These are phyloP conservation scores for Drosophila rubida DNA, from an alignment of 2,888 invertebrate genomes.

Conservation along the genomic window DNA sequence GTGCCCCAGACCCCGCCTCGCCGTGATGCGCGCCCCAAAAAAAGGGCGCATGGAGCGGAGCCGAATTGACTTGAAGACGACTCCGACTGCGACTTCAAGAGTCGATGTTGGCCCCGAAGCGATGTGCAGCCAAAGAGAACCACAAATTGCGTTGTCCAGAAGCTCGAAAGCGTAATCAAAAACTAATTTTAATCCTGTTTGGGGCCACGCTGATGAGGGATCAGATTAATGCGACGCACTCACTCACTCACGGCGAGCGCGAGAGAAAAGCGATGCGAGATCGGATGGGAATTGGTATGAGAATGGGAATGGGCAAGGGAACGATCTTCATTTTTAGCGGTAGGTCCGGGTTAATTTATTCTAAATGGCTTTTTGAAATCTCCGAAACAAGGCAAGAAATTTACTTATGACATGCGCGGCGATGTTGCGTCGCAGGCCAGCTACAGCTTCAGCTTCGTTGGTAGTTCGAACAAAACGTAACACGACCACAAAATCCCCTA, in stretches of 20 bases:
- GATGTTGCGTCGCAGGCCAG: no score
- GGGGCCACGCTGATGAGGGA: slow-evolving; percentile 79
- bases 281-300: slow-evolving; percentile 8
- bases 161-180: slow-evolving; percentile 85
- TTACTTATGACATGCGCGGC: slow-evolving; percentile 68
- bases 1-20: slow-evolving; percentile 46
- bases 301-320: slow-evolving; percentile 20
- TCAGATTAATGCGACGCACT: slow-evolving; percentile 77
- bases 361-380: slow-evolving; percentile 81
- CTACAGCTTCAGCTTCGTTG: no score
- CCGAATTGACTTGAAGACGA: neutral
- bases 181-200: slow-evolving; percentile 85
- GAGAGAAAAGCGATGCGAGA: neutral
- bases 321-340: slow-evolving; percentile 72
- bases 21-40: neutral
- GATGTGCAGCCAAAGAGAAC: slow-evolving; percentile 32
- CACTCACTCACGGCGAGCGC: slow-evolving; percentile 31
- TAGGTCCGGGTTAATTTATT: slow-evolving; percentile 79
- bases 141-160: slow-evolving; percentile 85
- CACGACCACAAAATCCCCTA: slow-evolving; percentile 35
- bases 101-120: slow-evolving; percentile 5
- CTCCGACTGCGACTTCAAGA: neutral
- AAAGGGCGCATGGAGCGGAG: slow-evolving; percentile 1
- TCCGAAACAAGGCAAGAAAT: slow-evolving; percentile 68
- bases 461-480: slow-evolving; percentile 5